Conservation (phyloP, 2,797 vertebrate genomes). For the Leuciscus waleckii region DNA sequence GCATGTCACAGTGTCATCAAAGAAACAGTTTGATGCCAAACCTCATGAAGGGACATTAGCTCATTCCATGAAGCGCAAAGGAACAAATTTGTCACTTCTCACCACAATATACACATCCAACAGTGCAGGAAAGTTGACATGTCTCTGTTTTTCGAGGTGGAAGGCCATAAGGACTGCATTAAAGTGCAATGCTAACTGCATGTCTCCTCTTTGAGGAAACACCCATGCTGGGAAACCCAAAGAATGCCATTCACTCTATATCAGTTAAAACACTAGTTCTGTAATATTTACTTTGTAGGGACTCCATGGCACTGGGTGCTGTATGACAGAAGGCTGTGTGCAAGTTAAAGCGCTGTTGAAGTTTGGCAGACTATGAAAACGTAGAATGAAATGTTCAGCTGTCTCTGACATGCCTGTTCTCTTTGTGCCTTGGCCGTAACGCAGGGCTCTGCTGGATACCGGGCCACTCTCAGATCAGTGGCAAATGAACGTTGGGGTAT, state of each 20-base stretch:
- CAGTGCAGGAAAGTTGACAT: not conserved
- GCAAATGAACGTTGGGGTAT: not conserved
- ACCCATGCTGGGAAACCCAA: slow-evolving; percentile 4
- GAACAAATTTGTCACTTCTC: slow-evolving; percentile 4
- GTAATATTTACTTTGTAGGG: not conserved
- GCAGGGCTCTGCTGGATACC: slow-evolving; percentile 19
- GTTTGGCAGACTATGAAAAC: not conserved
- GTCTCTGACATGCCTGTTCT: slow-evolving; percentile 23
- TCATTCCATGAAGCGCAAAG: slow-evolving; percentile 2
- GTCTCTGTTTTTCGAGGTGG: not conserved
- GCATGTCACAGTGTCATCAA: slow-evolving; percentile 23
- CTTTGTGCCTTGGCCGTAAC: slow-evolving; percentile 22
- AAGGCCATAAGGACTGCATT: not conserved
- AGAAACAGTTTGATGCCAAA: slow-evolving; percentile 19
- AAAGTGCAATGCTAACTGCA: not conserved
- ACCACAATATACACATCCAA: slow-evolving; percentile 17
- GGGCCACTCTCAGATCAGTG: slow-evolving; percentile 38
- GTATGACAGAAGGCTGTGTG: not conserved
- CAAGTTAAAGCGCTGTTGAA: not conserved
- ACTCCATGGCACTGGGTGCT: not conserved
- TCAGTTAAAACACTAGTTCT: not conserved
- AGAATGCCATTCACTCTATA: not conserved
- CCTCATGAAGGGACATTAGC: slow-evolving; percentile 26
- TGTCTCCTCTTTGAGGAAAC: not conserved
- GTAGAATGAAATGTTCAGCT: slow-evolving; percentile 18